Percentiles rank a stretch among this genome's conserved stretches.
Conservation (phyloP, 2,113 vertebrate species). For the Megaceryle torquata region DNA sequence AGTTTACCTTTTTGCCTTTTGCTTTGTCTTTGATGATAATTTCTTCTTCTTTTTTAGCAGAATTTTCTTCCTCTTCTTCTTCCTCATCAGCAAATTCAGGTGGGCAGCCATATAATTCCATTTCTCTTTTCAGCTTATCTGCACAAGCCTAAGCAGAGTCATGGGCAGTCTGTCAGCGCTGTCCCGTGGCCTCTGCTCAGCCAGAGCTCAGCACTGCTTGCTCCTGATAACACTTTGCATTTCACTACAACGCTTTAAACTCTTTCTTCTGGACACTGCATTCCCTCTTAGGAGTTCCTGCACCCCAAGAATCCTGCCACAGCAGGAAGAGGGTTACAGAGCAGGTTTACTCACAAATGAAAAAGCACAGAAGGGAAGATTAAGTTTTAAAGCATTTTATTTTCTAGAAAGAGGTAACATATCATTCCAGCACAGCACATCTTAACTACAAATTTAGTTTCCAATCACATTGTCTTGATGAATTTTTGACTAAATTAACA, state of each 20-base stretch:
- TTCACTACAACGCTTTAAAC: background rate
- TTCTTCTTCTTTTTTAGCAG: constrained; percentile 76
- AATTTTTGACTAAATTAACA: background rate
- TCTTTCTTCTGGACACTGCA: background rate
- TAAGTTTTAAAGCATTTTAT: background rate
- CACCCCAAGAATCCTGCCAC: background rate
- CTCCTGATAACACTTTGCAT: background rate
- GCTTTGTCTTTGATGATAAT: constrained; percentile 92
- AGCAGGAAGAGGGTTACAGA: background rate
- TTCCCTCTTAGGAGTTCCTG: background rate
- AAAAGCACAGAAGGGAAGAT: background rate
- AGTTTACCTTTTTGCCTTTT: constrained; percentile 92
- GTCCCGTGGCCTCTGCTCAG: background rate
- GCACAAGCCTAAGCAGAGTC: constrained; percentile 87
- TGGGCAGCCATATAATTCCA: constrained; percentile 92
- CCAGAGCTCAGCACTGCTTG: background rate
- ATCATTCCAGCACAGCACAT: background rate
- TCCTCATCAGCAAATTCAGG: constrained; percentile 95
- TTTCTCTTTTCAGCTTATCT: constrained; percentile 96
- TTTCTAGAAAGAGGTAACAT: background rate
- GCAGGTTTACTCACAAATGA: background rate
- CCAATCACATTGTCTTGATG: background rate
- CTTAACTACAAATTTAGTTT: background rate
- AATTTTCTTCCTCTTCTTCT: constrained; percentile 85
- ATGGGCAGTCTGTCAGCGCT: background rate